Evolutionary conservation across 92 coral and sea anemone species (phyloP).

Genomic region (Zoanthus sociatus): DNA sequence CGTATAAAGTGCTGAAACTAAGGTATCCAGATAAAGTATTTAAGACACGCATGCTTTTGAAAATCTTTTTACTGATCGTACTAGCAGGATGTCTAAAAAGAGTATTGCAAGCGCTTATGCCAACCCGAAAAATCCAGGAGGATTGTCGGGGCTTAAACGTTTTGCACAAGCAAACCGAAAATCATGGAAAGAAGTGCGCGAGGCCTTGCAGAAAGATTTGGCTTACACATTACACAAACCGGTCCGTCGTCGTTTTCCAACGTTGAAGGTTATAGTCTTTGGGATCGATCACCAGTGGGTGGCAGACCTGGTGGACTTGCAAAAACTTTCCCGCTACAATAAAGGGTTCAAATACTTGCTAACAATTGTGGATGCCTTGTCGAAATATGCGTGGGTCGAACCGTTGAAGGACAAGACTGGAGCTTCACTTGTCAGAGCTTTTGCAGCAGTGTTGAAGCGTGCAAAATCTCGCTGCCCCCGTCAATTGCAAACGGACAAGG

Average conservation of each 20-base stretch:
- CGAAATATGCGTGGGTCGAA: not conserved
- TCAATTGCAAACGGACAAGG: not conserved
- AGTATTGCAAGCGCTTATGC: not conserved
- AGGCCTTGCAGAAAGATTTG: not conserved
- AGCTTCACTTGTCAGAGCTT: not conserved
- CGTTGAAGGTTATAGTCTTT: not conserved
- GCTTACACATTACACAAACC: constrained; percentile 27
- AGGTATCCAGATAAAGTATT: not conserved
- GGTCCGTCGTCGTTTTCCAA: constrained; percentile 20
- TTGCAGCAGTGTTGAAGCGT: not conserved
- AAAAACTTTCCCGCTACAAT: not conserved
- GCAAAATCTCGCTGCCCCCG: not conserved
- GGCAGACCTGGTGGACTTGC: constrained; percentile 9
- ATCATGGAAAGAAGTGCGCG: not conserved
- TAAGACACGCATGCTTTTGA: not conserved
- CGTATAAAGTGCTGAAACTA: not conserved
- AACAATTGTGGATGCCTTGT: not conserved
- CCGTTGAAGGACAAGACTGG: not conserved
- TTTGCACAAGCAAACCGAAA: constrained; percentile 8
- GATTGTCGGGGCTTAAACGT: constrained; percentile 2
- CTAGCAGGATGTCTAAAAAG: constrained; percentile 9
- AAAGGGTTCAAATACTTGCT: constrained; percentile 6
- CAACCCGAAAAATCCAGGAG: constrained; percentile 2
- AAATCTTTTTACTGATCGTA: not conserved
- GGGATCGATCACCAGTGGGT: constrained; percentile 12